phyloP scores from a whole-genome alignment of 2,113 vertebrate genomes.

The Halichoeres trimaculatus region DNA sequence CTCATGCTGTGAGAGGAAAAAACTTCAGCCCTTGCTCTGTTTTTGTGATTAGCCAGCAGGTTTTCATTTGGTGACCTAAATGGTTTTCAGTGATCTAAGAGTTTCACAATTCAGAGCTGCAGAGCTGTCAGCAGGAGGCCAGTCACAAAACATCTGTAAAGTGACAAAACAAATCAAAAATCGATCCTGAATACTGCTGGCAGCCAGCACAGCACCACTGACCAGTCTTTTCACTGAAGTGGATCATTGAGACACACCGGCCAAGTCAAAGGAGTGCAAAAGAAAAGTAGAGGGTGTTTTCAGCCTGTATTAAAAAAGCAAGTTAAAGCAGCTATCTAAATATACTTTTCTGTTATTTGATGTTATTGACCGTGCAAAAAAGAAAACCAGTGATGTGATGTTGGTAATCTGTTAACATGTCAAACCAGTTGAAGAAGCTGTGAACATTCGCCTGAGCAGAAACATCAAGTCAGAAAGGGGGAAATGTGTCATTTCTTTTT shows the following conservation, averaged over 20 bases:
- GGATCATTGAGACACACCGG: background rate
- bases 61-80: background rate
- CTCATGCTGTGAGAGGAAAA: background rate
- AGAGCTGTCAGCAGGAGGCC: background rate
- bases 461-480: too few relatives aligned
- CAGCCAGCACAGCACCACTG: background rate
- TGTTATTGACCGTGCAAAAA: too few relatives aligned
- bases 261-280: background rate
- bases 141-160: background rate
- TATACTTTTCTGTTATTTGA: too few relatives aligned
- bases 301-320: too few relatives aligned
- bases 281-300: background rate
- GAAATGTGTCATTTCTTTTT: too few relatives aligned
- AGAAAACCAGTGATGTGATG: too few relatives aligned
- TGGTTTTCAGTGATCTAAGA: background rate
- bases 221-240: background rate
- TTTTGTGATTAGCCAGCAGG: background rate
- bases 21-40: background rate
- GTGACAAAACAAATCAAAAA: background rate
- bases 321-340: background rate
- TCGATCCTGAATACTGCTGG: background rate
- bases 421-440: too few relatives aligned
- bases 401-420: too few relatives aligned
- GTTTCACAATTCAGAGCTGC: background rate
- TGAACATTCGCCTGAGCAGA: too few relatives aligned